Percentiles rank a stretch among this genome's conserved stretches.
phyloP scores from a whole-genome alignment of 2,888 invertebrate genomes.

The Drosophila cracens region DNA sequence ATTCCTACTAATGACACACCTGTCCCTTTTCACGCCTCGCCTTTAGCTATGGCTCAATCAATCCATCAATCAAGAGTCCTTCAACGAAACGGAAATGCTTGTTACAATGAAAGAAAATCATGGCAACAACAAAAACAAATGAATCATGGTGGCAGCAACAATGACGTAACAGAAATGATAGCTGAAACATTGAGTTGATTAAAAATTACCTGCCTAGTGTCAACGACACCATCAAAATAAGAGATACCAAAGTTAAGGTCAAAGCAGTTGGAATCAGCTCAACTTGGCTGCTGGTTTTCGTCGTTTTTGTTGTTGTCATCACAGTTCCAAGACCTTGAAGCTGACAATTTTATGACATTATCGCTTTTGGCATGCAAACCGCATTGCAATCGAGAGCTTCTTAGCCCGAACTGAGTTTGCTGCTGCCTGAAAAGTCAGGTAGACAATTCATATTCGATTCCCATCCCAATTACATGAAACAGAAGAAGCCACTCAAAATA shows the following conservation, averaged over 20 bases:
- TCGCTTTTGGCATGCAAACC: slow-evolving; percentile 69
- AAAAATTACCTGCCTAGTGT: slow-evolving; percentile 45
- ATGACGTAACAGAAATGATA: slow-evolving; percentile 65
- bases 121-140: slow-evolving; percentile 32
- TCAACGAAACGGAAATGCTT: slow-evolving; percentile 64
- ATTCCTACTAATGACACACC: slow-evolving; percentile 30
- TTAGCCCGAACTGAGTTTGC: slow-evolving; percentile 28
- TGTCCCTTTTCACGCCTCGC: slow-evolving; percentile 54
- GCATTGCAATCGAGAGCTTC: slow-evolving; percentile 56
- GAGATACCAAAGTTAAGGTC: slow-evolving; percentile 70
- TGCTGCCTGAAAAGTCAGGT: slow-evolving; percentile 38
- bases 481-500: background rate
- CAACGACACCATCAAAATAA: slow-evolving; percentile 65
- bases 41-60: slow-evolving; percentile 24
- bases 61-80: slow-evolving; percentile 59
- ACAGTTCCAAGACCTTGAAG: slow-evolving; percentile 55
- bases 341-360: slow-evolving; percentile 69
- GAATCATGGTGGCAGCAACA: slow-evolving; percentile 57
- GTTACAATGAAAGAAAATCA: slow-evolving; percentile 28
- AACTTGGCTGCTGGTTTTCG: slow-evolving; percentile 21
- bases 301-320: slow-evolving; percentile 52
- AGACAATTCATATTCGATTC: slow-evolving; percentile 46
- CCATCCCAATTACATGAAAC: slow-evolving; percentile 33
- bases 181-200: slow-evolving; percentile 44
- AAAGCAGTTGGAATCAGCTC: slow-evolving; percentile 30